phyloP scores from a whole-genome alignment of 1,140 invertebrate species.

The Dinothrombium tinctorium region DNA sequence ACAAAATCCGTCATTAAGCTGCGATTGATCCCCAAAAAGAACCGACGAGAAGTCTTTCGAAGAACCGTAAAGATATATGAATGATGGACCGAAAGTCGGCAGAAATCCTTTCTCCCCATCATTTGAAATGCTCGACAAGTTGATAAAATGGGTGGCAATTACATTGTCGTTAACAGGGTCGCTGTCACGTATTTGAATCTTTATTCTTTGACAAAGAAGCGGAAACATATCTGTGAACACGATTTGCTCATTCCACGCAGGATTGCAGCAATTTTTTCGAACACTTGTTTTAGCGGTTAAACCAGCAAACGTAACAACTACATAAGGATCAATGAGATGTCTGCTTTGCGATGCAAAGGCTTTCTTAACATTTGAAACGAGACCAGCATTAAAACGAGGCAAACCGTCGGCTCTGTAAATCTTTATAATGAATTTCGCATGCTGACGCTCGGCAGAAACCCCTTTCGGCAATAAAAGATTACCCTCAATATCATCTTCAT shows the following conservation, averaged over 20 bases:
- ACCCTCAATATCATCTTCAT: background rate
- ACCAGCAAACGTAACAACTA: constrained; percentile 65
- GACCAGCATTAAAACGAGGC: no score
- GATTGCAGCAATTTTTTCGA: constrained; percentile 45
- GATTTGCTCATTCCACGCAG: constrained; percentile 61
- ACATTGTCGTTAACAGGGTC: constrained; percentile 49
- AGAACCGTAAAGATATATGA: constrained; percentile 61
- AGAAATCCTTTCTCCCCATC: constrained; percentile 47
- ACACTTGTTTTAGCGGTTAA: constrained; percentile 43
- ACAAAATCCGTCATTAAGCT: constrained; percentile 54
- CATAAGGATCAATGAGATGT: constrained; percentile 51
- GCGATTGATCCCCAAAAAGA: constrained; percentile 54
- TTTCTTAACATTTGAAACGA: constrained; percentile 44
- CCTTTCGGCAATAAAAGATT: constrained; percentile 57
- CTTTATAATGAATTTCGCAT: constrained; percentile 50
- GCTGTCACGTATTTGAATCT: constrained; percentile 49
- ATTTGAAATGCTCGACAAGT: constrained; percentile 52
- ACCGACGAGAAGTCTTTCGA: constrained; percentile 52
- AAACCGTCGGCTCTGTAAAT: constrained; percentile 62
- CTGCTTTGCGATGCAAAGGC: constrained; percentile 50
- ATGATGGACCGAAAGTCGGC: constrained; percentile 62
- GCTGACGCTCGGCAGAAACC: constrained; percentile 53
- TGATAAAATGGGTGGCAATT: constrained; percentile 60
- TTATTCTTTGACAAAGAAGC: constrained; percentile 54
- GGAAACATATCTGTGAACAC: constrained; percentile 70